These are phyloP conservation scores for Tribolium madens DNA, from an alignment of 1,140 invertebrate genomes.

Conservation along the genomic window DNA sequence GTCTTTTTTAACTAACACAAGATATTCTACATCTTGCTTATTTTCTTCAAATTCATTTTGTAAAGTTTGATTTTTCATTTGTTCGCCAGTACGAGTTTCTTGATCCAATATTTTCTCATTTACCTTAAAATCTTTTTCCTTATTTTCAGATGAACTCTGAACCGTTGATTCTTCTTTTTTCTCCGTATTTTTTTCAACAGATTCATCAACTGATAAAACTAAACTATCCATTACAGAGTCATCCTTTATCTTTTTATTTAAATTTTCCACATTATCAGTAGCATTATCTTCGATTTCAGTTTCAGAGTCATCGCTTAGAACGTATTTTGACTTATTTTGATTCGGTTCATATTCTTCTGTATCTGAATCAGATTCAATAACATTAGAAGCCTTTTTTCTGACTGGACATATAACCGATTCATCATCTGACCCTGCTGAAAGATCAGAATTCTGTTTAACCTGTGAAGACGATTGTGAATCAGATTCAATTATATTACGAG, in stretches of 20 bases:
- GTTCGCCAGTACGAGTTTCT: no score
- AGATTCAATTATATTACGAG: conserved; percentile 1
- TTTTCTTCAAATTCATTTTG: no score
- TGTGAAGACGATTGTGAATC: background rate
- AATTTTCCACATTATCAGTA: background rate
- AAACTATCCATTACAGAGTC: background rate
- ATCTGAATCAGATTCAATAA: conserved; percentile 9
- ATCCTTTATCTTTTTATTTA: background rate
- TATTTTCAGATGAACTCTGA: no score
- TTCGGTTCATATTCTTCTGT: conserved; percentile 11
- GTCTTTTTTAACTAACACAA: no score
- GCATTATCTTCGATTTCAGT: conserved; percentile 48
- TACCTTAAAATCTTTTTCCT: no score
- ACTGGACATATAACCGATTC: background rate
- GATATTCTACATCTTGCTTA: no score
- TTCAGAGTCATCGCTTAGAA: conserved; percentile 41
- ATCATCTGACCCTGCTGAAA: conserved; percentile 33
- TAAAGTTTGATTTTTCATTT: no score
- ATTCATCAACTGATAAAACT: background rate
- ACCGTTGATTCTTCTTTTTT: no score
- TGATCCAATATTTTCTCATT: no score
- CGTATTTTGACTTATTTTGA: background rate
- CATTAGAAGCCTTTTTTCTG: background rate
- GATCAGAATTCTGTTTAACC: background rate
- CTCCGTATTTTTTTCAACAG: background rate